These are phyloP conservation scores for Proterorhinus semilunaris DNA, from an alignment of 2,113 vertebrate species.

Conservation along the genomic window DNA sequence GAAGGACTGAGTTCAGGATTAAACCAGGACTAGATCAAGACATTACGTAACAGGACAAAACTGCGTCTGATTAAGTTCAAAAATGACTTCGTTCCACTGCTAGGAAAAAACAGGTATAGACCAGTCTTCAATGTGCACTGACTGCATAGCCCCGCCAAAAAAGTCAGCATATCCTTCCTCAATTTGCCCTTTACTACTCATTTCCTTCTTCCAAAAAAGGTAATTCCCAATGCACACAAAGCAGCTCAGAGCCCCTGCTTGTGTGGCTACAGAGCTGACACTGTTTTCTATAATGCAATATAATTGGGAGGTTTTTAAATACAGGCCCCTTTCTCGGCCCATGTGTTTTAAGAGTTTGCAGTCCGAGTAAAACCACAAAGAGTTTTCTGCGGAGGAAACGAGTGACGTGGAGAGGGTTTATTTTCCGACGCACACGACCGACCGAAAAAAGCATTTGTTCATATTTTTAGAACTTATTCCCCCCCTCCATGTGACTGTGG, in stretches of 20 bases:
- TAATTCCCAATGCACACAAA: constrained; percentile 18
- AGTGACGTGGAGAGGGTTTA: constrained; percentile 50
- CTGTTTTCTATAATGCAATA: constrained; percentile 72
- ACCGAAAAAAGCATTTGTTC: constrained; percentile 17
- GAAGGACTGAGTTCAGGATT: too few relatives aligned
- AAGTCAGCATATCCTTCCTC: too few relatives aligned
- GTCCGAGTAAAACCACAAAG: constrained; percentile 58
- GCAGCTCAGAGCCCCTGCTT: constrained; percentile 36
- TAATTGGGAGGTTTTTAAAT: constrained; percentile 73
- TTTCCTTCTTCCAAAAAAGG: neutral
- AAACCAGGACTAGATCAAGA: too few relatives aligned
- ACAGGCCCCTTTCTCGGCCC: constrained; percentile 52
- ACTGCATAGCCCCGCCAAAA: too few relatives aligned
- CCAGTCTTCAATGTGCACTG: too few relatives aligned
- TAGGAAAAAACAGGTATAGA: too few relatives aligned
- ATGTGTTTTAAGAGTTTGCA: constrained; percentile 56
- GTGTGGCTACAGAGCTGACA: constrained; percentile 42
- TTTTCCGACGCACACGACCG: constrained; percentile 51
- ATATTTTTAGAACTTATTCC: constrained; percentile 57
- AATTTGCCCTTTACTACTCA: too few relatives aligned
- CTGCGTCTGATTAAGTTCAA: too few relatives aligned
- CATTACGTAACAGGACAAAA: too few relatives aligned
- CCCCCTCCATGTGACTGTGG: constrained; percentile 40
- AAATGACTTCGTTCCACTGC: too few relatives aligned
- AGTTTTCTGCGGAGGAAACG: constrained; percentile 42